These are phyloP conservation scores for Neoaliturus tenellus DNA, from an alignment of 2,888 invertebrate species.

Conservation along the genomic window DNA sequence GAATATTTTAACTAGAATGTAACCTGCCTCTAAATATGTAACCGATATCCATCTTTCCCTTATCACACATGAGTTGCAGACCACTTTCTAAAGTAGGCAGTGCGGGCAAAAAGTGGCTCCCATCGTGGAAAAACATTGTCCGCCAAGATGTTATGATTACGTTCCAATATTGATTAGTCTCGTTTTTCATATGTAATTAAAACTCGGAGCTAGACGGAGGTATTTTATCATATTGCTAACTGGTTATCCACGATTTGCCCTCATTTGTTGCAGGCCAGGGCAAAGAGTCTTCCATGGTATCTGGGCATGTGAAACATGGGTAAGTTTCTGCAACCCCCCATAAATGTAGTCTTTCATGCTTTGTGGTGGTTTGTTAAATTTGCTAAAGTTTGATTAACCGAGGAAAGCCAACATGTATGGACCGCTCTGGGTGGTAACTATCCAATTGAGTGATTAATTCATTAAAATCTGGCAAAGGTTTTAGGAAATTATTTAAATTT, in stretches of 20 bases:
- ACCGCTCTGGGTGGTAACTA: too few relatives aligned
- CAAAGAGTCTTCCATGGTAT: conserved; percentile 71
- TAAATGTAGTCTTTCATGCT: too few relatives aligned
- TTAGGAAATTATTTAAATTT: too few relatives aligned
- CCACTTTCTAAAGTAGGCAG: background rate
- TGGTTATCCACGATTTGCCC: background rate
- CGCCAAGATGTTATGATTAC: conserved; percentile 13
- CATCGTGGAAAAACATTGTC: conserved; percentile 37
- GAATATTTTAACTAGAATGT: too few relatives aligned
- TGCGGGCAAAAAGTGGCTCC: background rate
- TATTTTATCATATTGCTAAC: conserved; percentile 1
- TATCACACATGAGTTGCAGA: background rate
- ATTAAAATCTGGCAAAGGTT: too few relatives aligned
- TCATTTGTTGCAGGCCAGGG: conserved; percentile 70
- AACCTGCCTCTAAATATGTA: too few relatives aligned
- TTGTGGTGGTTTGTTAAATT: too few relatives aligned
- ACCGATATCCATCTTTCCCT: too few relatives aligned
- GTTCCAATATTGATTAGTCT: conserved; percentile 33
- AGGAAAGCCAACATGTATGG: too few relatives aligned
- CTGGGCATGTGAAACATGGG: conserved; percentile 70
- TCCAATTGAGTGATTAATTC: too few relatives aligned
- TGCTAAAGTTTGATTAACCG: too few relatives aligned
- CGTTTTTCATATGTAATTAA: background rate
- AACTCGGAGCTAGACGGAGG: background rate
- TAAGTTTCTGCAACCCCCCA: too few relatives aligned